Base-by-base conservation (phyloP, 35 echinoderm and acorn worm genomes). In the Apostichopus japonicus region DNA sequence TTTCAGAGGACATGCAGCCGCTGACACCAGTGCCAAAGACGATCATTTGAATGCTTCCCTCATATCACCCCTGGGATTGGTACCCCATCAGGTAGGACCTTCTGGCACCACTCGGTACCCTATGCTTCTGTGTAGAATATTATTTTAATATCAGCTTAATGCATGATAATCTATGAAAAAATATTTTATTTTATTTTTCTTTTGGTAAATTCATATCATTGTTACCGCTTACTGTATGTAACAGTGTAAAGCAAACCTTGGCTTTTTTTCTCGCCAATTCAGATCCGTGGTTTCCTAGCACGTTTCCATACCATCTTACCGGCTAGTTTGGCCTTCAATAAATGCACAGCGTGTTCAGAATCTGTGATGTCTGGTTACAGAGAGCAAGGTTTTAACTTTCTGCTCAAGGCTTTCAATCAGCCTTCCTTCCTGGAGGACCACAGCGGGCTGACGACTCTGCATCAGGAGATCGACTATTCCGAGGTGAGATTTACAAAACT, bases 11-110 rank as follows among this genome's bases (percentile, higher is more conserved):
- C 92, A 93, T 88, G 97, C 97, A 55, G 15, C 97, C 87, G 97
- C 97, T 77, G 97, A 99, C 59, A 99, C 97, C 17, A 99, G 97
- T 95, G 86, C 97, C 14, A 99, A 99, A 86, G 97, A 99, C 92
- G 93, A 96, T 83, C 97, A 99, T 65, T 92, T 99, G 33, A 96
- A 93, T n/a, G 92, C 90, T 59, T 76, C 88, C 59, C 78, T 96
- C 5, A 87, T 93, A 27, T 99, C 97, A 82, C 97, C 97, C n/a
- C 90, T 99, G 6, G 97, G 97, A 52, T 91, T 99, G 15, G 97
- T 99, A 9, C 97, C 97, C 59, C 97, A 99, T 77, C 97, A 99
- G 97, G 97, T 99, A 87, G 88, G 55, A 44, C 33, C 33, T 44
- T 44, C 33, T 44, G 33, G 33, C 33, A 44, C 33, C 33, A 44